Conservation (phyloP, 1,140 invertebrate genomes). For the Chelonus insularis region DNA sequence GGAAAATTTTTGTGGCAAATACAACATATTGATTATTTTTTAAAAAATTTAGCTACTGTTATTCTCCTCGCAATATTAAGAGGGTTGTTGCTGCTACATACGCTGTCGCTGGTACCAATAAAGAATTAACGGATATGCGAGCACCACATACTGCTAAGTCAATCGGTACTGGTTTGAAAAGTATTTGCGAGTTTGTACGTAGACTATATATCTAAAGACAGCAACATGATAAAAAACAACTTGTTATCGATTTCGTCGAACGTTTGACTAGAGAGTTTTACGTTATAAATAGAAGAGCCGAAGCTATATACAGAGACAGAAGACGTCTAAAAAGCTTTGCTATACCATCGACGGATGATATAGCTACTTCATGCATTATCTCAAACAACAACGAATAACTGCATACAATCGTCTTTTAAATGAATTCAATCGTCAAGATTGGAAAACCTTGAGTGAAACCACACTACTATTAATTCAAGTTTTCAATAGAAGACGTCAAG, state of each 20-base stretch:
- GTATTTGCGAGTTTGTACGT: neutral
- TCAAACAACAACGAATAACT: neutral
- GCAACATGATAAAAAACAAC: constrained; percentile 5
- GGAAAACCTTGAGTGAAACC: constrained; percentile 8
- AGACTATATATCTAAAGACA: constrained; percentile 5
- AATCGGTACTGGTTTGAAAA: neutral
- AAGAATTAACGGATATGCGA: neutral
- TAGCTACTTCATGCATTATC: neutral
- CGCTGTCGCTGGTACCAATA: neutral
- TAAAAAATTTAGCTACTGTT: no score
- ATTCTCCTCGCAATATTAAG: neutral
- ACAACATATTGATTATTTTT: neutral
- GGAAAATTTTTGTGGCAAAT: constrained; percentile 17
- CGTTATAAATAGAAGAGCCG: constrained; percentile 8
- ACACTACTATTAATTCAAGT: constrained; percentile 6
- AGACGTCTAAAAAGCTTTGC: neutral
- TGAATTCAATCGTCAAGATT: neutral
- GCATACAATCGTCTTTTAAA: neutral
- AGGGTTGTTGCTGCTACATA: neutral
- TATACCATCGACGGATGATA: neutral
- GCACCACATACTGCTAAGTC: neutral
- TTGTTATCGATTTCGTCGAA: neutral
- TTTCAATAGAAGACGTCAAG: constrained; percentile 19
- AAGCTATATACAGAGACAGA: neutral
- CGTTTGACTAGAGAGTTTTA: neutral